A percentile compares a stretch with the other conserved stretches of the same genome.
phyloP scores from a whole-genome alignment of 1,140 invertebrate species.

The Aphaenogaster rudis region DNA sequence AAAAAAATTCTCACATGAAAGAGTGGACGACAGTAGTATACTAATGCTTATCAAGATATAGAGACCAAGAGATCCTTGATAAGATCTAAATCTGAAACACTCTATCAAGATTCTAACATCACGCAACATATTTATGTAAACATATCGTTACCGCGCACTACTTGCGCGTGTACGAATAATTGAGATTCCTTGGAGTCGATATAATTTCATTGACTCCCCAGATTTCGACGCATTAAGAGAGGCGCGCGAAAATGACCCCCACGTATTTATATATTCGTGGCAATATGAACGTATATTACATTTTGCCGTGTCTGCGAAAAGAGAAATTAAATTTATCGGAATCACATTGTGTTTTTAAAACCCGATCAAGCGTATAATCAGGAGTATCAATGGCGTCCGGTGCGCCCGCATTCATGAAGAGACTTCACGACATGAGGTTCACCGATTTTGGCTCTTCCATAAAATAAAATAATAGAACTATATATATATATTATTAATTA shows the following conservation, averaged over 20 bases:
- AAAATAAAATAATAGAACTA: background rate
- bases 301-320: slow-evolving; percentile 8
- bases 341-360: background rate
- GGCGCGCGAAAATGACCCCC: background rate
- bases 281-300: background rate
- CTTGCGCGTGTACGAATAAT: background rate
- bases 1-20: background rate
- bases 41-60: background rate
- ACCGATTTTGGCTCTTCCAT: background rate
- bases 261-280: slow-evolving; percentile 23
- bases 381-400: background rate
- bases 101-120: slow-evolving; percentile 1
- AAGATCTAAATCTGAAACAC: slow-evolving; percentile 22
- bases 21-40: background rate
- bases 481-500: background rate
- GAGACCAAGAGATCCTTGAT: background rate
- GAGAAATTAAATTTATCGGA: background rate
- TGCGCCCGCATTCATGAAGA: background rate
- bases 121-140: background rate
- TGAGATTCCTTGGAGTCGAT: background rate
- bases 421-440: background rate
- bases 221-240: background rate
- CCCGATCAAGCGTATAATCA: background rate
- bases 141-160: background rate
- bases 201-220: background rate